A percentile compares a stretch with the other conserved stretches of the same genome.
These are phyloP conservation scores for Altica lythri DNA, from an alignment of 2,888 invertebrate species.

Conservation along the genomic window DNA sequence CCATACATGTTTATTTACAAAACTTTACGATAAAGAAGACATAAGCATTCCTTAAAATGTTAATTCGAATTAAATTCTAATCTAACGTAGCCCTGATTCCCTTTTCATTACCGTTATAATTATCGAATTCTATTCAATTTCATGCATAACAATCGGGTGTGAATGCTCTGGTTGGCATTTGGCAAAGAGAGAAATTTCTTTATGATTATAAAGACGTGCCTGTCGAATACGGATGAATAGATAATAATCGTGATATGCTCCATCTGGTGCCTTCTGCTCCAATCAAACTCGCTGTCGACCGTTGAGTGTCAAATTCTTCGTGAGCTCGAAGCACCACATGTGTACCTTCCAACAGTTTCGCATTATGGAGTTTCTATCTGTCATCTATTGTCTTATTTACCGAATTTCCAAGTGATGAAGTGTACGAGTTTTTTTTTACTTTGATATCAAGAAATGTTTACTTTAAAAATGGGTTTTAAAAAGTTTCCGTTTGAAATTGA, in stretches of 20 bases:
- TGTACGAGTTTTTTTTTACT: too few relatives aligned
- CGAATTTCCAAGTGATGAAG: too few relatives aligned
- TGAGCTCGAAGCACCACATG: constrained; percentile 40
- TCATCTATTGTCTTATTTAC: constrained; percentile 9
- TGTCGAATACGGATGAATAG: constrained; percentile 52
- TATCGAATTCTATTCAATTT: constrained; percentile 3
- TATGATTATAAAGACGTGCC: constrained; percentile 47
- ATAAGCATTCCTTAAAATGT: too few relatives aligned
- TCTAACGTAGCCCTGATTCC: too few relatives aligned
- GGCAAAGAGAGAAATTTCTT: constrained; percentile 47
- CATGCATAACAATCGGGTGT: constrained; percentile 8
- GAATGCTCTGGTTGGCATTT: constrained; percentile 17
- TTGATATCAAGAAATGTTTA: too few relatives aligned
- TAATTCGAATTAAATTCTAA: too few relatives aligned
- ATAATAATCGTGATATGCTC: constrained; percentile 52
- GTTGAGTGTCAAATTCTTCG: too few relatives aligned
- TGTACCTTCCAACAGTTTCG: constrained; percentile 33
- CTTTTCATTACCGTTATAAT: not conserved
- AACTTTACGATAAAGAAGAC: too few relatives aligned
- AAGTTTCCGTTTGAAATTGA: not conserved
- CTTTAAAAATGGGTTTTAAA: too few relatives aligned
- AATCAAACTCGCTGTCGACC: constrained; percentile 52
- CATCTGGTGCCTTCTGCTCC: constrained; percentile 49
- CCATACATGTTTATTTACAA: too few relatives aligned
- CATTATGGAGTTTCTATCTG: constrained; percentile 5